Base-by-base conservation (phyloP, 2,113 vertebrate species). In the Brachyistius frenatus region DNA sequence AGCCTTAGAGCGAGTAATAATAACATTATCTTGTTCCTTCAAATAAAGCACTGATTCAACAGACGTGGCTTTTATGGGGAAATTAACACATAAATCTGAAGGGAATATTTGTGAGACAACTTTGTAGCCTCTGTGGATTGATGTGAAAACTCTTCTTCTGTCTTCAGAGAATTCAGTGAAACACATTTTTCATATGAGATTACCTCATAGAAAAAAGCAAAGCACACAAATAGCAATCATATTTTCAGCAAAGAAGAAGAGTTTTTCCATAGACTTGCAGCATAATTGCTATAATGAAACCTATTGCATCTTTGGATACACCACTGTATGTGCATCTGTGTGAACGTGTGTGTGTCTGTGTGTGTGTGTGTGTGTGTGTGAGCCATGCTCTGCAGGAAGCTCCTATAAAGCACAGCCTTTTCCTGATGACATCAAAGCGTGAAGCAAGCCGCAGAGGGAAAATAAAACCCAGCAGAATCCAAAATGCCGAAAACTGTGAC, bases 341-440 rank as follows among this genome's bases (percentile, higher is more conserved):
- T 13, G 56, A 36, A 32, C 66, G 66, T 76, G 7, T 62, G 80
- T 62, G 35, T 64, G 64, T 30, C 55, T 68, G 55, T 61, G 68
- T 75, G 78, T 70, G 66, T 41, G 72, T 53, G 69, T 78, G 55
- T 65, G 60, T 71, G 78, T 71, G 82, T 86, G 69, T 23, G 64
- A 85, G 80, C 86, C 91, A 90, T 91, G 90, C 93, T 82, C 73
- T 84, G 84, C 84, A 80, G 76, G 67, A 89, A 87, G 90, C 76
- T 56, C 71, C 75, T 68, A 61, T 41, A 23, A 84, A 84, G 73
- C 83, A 16, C 78, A 78, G 83, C 83, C 11, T 73, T 85, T 44
- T 80, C 60, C 72, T 73, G 75, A 61, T 53, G 72, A 65, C 69
- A 85, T 75, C 68, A 84, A 88, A 92, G 90, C 83, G 39, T 66